phyloP scores from a whole-genome alignment of 2,113 vertebrate species.

The Mustela lutreola region DNA sequence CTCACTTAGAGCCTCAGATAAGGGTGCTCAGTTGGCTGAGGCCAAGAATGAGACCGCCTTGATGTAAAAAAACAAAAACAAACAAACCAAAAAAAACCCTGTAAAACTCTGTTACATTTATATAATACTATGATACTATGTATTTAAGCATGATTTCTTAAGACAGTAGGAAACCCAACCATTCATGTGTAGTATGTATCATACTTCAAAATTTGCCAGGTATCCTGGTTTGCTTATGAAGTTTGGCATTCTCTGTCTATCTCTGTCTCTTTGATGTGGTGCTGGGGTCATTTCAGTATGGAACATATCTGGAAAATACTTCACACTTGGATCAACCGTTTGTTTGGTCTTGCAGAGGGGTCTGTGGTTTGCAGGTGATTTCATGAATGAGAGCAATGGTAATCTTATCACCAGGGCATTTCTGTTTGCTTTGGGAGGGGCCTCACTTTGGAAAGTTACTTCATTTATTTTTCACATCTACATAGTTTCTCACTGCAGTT shows the following conservation, averaged over 20 bases:
- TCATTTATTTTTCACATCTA: background rate
- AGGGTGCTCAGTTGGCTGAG: background rate
- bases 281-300: background rate
- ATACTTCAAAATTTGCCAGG: background rate
- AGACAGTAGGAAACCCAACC: background rate
- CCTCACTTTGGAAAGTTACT: background rate
- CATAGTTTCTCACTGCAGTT: background rate
- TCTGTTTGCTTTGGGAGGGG: background rate
- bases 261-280: background rate
- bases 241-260: background rate
- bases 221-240: constrained; percentile 15
- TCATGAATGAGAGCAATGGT: background rate
- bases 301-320: background rate
- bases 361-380: background rate
- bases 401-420: background rate
- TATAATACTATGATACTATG: background rate
- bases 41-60: background rate
- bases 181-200: background rate
- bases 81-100: background rate
- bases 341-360: background rate
- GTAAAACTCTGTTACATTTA: background rate
- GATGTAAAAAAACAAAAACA: background rate
- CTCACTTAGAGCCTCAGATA: background rate
- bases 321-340: background rate
- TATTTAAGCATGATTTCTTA: background rate